phyloP scores from a whole-genome alignment of 2,888 invertebrate genomes.

The Asteroscopus sphinx region DNA sequence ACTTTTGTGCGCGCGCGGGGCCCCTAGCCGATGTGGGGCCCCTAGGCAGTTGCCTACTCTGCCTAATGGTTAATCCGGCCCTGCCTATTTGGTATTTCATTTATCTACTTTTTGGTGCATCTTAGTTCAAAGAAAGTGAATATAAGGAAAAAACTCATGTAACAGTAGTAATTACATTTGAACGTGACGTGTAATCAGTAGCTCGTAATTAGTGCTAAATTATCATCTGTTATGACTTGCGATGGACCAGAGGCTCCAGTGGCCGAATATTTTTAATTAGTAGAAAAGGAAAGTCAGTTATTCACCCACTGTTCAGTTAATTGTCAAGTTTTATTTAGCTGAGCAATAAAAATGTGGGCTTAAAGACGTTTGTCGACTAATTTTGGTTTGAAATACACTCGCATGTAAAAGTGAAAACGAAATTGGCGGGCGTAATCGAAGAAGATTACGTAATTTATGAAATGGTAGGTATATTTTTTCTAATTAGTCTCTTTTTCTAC shows the following conservation, averaged over 20 bases:
- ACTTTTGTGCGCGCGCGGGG: no score
- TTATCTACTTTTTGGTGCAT: background rate
- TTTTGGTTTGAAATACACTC: conserved; percentile 8
- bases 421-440: background rate
- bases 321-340: conserved; percentile 39
- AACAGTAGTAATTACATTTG: conserved; percentile 42
- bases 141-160: conserved; percentile 36
- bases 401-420: conserved; percentile 7
- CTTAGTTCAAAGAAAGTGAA: conserved; percentile 44
- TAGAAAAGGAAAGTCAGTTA: conserved; percentile 63
- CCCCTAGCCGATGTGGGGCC: no score
- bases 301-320: conserved; percentile 23
- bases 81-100: background rate
- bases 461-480: no score
- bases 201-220: conserved; percentile 52
- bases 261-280: conserved; percentile 62
- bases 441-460: background rate
- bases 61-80: no score
- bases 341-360: conserved; percentile 27
- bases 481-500: no score
- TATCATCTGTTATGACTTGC: conserved; percentile 45
- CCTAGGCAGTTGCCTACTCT: no score
- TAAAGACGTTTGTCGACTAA: conserved; percentile 1
- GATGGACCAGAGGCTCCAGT: conserved; percentile 25
- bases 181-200: conserved; percentile 41